Evolutionary conservation across 2,797 vertebrate genomes (phyloP).

Genomic region (Halcyon badia): DNA sequence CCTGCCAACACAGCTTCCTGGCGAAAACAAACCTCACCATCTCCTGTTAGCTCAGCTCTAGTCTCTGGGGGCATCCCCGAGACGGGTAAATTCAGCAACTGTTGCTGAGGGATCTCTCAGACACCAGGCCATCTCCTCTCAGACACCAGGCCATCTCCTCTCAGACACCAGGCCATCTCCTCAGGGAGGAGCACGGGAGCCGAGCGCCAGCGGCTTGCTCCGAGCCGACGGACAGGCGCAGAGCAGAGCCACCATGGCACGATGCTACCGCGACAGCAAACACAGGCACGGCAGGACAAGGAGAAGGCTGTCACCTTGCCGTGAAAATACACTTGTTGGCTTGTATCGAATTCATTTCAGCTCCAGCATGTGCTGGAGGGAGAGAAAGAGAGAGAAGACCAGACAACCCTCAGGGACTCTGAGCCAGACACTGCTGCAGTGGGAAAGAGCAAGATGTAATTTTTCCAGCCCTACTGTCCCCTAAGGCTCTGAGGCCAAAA

Average conservation of each 20-base stretch:
- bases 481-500: background rate
- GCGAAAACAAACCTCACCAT: background rate
- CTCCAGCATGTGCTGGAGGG: background rate
- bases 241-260: background rate
- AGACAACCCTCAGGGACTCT: background rate
- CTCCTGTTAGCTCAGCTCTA: background rate
- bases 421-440: background rate
- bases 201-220: background rate
- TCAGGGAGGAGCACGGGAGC: background rate
- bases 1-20: background rate
- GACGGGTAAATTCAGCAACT: background rate
- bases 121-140: background rate
- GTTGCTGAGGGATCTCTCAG: background rate
- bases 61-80: background rate
- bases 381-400: background rate
- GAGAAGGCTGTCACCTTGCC: background rate
- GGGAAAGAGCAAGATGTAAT: background rate
- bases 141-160: too few relatives aligned
- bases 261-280: background rate
- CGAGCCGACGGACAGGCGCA: fast-evolving
- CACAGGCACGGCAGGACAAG: background rate
- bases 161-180: background rate
- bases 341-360: background rate
- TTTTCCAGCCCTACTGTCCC: conserved; percentile 28
- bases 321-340: background rate